These are phyloP conservation scores for Pygoscelis antarcticus DNA, from an alignment of 2,113 vertebrate genomes.

Conservation along the genomic window DNA sequence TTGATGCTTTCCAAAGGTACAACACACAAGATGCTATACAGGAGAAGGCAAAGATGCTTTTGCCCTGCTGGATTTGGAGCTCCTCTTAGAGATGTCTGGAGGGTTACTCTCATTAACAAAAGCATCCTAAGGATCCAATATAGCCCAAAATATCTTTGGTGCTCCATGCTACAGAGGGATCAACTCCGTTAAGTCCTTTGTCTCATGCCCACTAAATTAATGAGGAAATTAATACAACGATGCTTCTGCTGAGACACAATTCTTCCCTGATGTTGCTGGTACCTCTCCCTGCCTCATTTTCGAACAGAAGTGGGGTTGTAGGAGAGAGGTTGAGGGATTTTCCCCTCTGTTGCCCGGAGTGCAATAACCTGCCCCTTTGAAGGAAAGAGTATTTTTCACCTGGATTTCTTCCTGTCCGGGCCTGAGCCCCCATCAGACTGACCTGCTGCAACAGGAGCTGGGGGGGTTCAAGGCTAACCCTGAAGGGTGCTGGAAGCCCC, in stretches of 20 bases:
- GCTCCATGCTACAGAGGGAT: not conserved
- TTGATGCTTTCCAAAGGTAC: not conserved
- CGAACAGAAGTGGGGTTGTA: not conserved
- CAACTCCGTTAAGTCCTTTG: accelerated
- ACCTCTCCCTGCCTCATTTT: not conserved
- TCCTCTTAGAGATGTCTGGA: not conserved
- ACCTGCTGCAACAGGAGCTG: not conserved
- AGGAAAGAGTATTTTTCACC: not conserved
- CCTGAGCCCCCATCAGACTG: not conserved
- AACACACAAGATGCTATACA: not conserved
- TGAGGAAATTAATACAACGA: not conserved
- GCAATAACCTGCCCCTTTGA: not conserved
- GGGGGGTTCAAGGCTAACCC: not conserved
- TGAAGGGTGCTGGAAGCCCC: not conserved
- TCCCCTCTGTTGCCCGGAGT: not conserved
- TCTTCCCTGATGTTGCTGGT: not conserved
- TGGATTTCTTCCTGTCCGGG: not conserved
- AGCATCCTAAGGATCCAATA: not conserved
- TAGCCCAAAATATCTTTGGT: not conserved
- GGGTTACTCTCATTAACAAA: not conserved
- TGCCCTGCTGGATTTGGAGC: not conserved
- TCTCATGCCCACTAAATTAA: not conserved
- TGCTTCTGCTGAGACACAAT: not conserved
- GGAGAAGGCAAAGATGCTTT: not conserved
- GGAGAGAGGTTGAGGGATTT: not conserved